phyloP scores from a whole-genome alignment of 2,888 invertebrate species.

The Belgica antarctica region DNA sequence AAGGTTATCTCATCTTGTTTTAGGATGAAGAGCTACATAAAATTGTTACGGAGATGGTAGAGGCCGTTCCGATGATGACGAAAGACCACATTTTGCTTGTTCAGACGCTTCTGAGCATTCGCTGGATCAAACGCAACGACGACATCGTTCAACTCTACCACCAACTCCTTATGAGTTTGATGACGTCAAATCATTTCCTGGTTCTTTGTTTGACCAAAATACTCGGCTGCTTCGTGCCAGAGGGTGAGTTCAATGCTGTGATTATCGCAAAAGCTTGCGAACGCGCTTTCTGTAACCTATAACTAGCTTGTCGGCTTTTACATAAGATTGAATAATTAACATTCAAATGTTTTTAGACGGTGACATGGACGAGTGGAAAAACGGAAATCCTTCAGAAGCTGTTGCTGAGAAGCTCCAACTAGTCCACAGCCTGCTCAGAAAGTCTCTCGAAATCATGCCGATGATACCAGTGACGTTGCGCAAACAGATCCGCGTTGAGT shows the following conservation, averaged over 20 bases:
- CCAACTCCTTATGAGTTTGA: constrained; percentile 64
- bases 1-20: constrained; percentile 46
- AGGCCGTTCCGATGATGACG: constrained; percentile 61
- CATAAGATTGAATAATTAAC: constrained; percentile 45
- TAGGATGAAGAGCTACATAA: constrained; percentile 61
- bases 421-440: constrained; percentile 60
- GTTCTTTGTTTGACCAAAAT: constrained; percentile 62
- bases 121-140: constrained; percentile 59
- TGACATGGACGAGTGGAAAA: constrained; percentile 61
- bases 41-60: constrained; percentile 59
- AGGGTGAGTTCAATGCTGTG: constrained; percentile 53
- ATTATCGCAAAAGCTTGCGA: not conserved
- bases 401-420: constrained; percentile 61
- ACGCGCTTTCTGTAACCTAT: no score
- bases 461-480: constrained; percentile 69
- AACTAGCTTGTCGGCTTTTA: constrained; percentile 44
- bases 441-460: constrained; percentile 56
- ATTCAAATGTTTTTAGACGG: constrained; percentile 50
- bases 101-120: constrained; percentile 61
- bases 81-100: constrained; percentile 60
- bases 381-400: constrained; percentile 60
- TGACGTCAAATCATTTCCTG: constrained; percentile 67
- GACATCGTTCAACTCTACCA: constrained; percentile 61
- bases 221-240: constrained; percentile 61
- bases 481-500: constrained; percentile 63